Conservation (phyloP, 2,113 vertebrate species). For the Macroglossus sobrinus region DNA sequence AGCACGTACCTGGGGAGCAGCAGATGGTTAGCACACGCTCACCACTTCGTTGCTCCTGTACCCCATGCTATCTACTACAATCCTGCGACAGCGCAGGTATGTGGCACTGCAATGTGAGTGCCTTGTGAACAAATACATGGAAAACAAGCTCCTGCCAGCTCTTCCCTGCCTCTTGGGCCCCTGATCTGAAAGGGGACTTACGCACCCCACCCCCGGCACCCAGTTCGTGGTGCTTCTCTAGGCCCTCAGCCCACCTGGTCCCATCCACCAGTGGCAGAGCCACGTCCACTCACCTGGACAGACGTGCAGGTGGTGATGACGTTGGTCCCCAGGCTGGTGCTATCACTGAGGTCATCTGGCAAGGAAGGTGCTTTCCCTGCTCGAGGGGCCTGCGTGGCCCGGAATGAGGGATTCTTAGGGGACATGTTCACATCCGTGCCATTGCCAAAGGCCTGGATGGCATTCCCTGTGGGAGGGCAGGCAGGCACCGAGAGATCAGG, state of each 20-base stretch:
- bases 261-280: background rate
- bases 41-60: background rate
- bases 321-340: constrained; percentile 83
- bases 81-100: background rate
- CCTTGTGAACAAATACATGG: background rate
- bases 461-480: constrained; percentile 84
- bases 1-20: background rate
- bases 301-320: constrained; percentile 81
- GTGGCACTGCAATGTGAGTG: background rate
- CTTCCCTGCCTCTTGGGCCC: background rate
- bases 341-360: constrained; percentile 82
- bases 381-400: constrained; percentile 73
- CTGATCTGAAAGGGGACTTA: background rate
- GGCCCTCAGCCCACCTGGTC: background rate
- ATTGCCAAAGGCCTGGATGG: constrained; percentile 95
- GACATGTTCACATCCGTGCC: constrained; percentile 85
- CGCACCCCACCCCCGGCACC: rapidly evolving
- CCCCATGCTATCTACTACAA: background rate
- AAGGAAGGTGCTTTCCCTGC: constrained; percentile 77
- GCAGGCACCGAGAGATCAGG: background rate
- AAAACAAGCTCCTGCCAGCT: background rate
- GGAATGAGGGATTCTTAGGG: constrained; percentile 79
- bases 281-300: constrained; percentile 74
- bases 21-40: background rate
- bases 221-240: background rate